A percentile compares a stretch with the other conserved stretches of the same genome.
These are phyloP conservation scores for Condylostylus longicornis DNA, from an alignment of 1,140 invertebrate genomes.

Conservation along the genomic window DNA sequence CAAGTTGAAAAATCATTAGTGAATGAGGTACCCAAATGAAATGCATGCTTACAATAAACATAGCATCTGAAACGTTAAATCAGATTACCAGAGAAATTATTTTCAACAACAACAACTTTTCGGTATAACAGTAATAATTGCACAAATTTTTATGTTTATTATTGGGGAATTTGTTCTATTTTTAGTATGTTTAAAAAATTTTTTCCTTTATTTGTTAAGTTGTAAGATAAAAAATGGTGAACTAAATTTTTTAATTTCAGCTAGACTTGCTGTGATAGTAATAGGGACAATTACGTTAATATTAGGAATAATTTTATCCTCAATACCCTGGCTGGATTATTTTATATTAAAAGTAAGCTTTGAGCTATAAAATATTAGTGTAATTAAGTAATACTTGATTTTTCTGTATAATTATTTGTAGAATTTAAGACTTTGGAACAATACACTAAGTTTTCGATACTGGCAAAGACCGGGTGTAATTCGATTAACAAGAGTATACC, in stretches of 20 bases:
- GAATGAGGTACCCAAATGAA: too few relatives aligned
- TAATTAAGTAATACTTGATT: neutral
- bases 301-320: slow-evolving; percentile 62
- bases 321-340: slow-evolving; percentile 72
- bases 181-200: too few relatives aligned
- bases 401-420: slow-evolving; percentile 24
- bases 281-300: slow-evolving; percentile 61
- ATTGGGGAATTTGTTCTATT: too few relatives aligned
- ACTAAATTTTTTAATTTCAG: slow-evolving; percentile 46
- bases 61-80: too few relatives aligned
- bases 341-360: slow-evolving; percentile 59
- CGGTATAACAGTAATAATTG: too few relatives aligned
- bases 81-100: too few relatives aligned
- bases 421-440: slow-evolving; percentile 71
- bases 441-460: slow-evolving; percentile 72
- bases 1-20: too few relatives aligned
- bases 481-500: slow-evolving; percentile 75
- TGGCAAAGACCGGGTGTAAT: slow-evolving; percentile 84
- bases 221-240: too few relatives aligned
- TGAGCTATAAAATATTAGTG: neutral
- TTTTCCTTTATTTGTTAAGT: too few relatives aligned
- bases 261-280: slow-evolving; percentile 58
- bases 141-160: too few relatives aligned
- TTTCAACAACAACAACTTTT: too few relatives aligned
- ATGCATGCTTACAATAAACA: too few relatives aligned